Evolutionary conservation across 2,888 invertebrate genomes (phyloP), one percentile per base, ranked within the genome.

Genomic region (Bombylius major): DNA sequence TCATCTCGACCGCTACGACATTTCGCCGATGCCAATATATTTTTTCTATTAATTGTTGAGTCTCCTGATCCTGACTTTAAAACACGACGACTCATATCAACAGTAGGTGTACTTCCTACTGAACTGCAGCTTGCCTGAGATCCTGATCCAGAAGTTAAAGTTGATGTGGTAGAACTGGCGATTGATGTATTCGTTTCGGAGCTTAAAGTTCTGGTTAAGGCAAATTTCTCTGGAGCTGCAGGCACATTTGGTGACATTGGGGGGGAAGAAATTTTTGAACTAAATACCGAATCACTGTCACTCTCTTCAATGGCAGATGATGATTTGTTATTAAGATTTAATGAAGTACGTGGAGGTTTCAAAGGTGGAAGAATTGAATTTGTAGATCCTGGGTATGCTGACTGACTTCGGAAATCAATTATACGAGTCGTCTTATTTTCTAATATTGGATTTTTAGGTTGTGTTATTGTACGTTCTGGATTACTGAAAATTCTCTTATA

Each of bases 231-330:
- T 53, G 79, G 76, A 47, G 76, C 70, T 66, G 76, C 76, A n/a
- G 75, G 69, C 62, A 77, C 67, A 50, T 75, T 78, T 70, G 65
- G 86, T 1, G 89, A 84, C 61, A 79, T 76, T 5, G 83, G 82
- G 3, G 85, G 89, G 34, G 90, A 89, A 49, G 88, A 89, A 54
- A 88, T 84, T 63, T 87, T 87, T 51, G 87, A 87, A 69, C 90
- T 90, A 69, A 91, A 87, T 5, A 90, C 90, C 36, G 90, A 91
- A 71, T 92, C 91, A 66, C 89, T 89, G 70, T 91, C 91, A 60
- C 73, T 73, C 58, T 73, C 72, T 59, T 69, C 70, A 34, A 64
- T 56, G 14, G 62, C 63, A 8, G 63, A 63, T 6, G 64, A 61
- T 7, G 64, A 64, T 36, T 47, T 48, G 9, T 60, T 63, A 49